Evolutionary conservation across 2,888 invertebrate species (phyloP).

Genomic region (Nemotelus pantherinus): DNA sequence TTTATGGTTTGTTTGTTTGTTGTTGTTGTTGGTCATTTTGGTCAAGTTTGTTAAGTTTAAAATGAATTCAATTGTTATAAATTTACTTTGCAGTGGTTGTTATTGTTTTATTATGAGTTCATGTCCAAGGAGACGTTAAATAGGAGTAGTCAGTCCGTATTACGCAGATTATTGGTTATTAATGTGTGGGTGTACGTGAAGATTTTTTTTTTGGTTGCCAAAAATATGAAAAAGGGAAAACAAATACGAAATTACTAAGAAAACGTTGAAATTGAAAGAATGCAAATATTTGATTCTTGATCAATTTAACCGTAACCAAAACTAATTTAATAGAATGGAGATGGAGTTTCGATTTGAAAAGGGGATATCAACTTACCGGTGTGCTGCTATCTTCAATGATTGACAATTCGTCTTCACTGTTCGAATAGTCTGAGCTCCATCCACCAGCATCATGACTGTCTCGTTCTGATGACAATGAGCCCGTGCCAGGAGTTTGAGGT

Average conservation of each 20-base stretch:
- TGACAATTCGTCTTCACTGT: slow-evolving; percentile 86
- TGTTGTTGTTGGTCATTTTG: not conserved
- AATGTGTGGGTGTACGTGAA: slow-evolving; percentile 58
- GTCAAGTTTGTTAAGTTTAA: too few species aligned
- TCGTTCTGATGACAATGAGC: slow-evolving; percentile 58
- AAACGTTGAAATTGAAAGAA: too few species aligned
- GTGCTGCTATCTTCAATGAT: slow-evolving; percentile 72
- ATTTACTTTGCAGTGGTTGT: slow-evolving; percentile 36
- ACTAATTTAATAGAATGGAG: slow-evolving; percentile 47
- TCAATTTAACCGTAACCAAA: slow-evolving; percentile 41
- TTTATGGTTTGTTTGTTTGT: slow-evolving; percentile 5
- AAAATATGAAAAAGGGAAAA: slow-evolving; percentile 51
- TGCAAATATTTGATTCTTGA: slow-evolving; percentile 44
- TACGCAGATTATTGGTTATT: slow-evolving; percentile 19
- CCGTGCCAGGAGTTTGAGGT: slow-evolving; percentile 53
- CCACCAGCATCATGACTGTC: slow-evolving; percentile 77
- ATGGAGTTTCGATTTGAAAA: not conserved
- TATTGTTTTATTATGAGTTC: slow-evolving; percentile 42
- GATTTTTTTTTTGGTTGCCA: slow-evolving; percentile 56
- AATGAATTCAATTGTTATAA: not conserved
- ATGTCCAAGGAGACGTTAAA: slow-evolving; percentile 35
- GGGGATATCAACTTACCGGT: slow-evolving; percentile 63
- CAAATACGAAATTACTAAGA: slow-evolving; percentile 34
- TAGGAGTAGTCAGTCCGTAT: slow-evolving; percentile 42
- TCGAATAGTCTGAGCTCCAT: slow-evolving; percentile 92